Conservation (phyloP, 2,888 invertebrate species). For the Odontocerum albicorne region DNA sequence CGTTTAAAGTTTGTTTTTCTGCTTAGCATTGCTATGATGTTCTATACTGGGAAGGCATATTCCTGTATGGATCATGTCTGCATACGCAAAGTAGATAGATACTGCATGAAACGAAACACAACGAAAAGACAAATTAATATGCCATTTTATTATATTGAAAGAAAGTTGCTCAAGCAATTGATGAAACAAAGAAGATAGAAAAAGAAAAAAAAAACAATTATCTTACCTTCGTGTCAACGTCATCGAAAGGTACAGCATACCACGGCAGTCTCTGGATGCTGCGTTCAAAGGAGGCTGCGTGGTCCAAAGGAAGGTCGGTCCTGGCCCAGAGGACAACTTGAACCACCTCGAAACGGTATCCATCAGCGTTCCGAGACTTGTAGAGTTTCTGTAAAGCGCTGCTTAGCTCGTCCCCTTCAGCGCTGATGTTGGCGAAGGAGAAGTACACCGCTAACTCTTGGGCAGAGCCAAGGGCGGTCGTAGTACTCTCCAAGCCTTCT, state of each 20-base stretch:
- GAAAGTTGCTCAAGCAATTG: no score
- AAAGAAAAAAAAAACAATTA: background rate
- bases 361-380: constrained; percentile 44
- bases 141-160: no score
- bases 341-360: constrained; percentile 53
- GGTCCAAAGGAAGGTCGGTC: constrained; percentile 63
- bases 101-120: no score
- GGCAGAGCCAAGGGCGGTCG: constrained; percentile 53
- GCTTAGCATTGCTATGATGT: no score
- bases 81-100: no score
- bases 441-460: constrained; percentile 67
- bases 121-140: no score
- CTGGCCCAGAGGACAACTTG: constrained; percentile 72
- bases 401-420: constrained; percentile 68
- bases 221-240: constrained; percentile 69
- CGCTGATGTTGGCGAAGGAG: constrained; percentile 70
- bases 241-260: constrained; percentile 70
- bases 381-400: constrained; percentile 64
- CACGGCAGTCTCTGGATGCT: constrained; percentile 67
- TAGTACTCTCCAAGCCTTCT: constrained; percentile 40
- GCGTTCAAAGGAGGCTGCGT: constrained; percentile 64
- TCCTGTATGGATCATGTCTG: no score
- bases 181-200: no score
- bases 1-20: no score
- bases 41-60: no score